Base-by-base conservation (phyloP, 2,888 invertebrate genomes). In the Phengaris arion region DNA sequence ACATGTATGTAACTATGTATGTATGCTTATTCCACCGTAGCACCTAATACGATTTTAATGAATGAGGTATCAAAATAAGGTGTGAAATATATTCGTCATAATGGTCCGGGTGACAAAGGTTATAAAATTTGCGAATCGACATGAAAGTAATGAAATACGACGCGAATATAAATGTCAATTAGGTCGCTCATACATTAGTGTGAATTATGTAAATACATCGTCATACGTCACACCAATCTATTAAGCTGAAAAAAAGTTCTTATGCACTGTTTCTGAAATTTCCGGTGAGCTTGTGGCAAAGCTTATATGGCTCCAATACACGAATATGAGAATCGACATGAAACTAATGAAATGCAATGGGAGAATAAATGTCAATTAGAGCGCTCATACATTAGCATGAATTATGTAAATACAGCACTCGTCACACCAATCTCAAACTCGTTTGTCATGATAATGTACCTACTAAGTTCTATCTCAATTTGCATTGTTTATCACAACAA, bases 401-500 rank as follows among this genome's bases (percentile, higher is more conserved):
- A 75, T 75, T 77, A 77, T 77, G 77, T 68, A 68, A 77, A 77
- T 77, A 76, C 74, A 59, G 15, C 75, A 70, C 54, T 73, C 64
- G 70, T 76, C 69, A 70, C 57, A 52, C 72, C 59, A n/a, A 59
- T 68, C 74, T 72, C 73, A 70, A n/a, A 72, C 35, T 70, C 75
- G 64, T 74, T 75, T 77, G 77, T 75, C 75, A 77, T 77, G 75
- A 51, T 74, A 77, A 77, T 77, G 74, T 55, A 75, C 22, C 22
- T 22, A 22, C 74, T 75, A 75, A 72, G 55, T 52, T 77, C 77
- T 77, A 76, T 77, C 73, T 77, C 76, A 76, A 76, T 77, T 77
- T 77, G 74, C 74, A 77, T 77, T 77, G 74, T 73, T 77, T 68
- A 22, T 35, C 68, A 45, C 52, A 74, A 74, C 74, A 74, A 74